Conservation (phyloP, 2,888 invertebrate genomes). For the Netelia fuscicornis region DNA sequence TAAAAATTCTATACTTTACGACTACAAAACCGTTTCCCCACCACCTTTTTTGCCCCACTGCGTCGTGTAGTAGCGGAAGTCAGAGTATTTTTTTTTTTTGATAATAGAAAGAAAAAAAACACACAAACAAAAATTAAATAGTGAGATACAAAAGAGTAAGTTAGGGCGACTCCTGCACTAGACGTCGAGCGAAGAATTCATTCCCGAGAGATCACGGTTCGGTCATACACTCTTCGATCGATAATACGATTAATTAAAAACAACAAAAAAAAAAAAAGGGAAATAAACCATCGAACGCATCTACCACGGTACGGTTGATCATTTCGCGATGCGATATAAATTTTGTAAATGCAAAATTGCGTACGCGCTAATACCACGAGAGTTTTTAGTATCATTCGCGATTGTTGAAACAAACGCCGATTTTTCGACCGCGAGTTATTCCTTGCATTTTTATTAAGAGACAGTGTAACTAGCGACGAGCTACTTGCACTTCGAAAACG, state of each 20-base stretch:
- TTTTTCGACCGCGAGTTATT: not conserved
- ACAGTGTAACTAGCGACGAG: too few relatives aligned
- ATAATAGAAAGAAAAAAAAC: slow-evolving; percentile 29
- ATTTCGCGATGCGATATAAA: slow-evolving; percentile 30
- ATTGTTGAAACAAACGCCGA: not conserved
- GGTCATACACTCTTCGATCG: slow-evolving; percentile 59
- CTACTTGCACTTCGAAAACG: too few relatives aligned
- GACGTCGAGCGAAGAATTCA: slow-evolving; percentile 64
- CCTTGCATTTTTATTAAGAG: too few relatives aligned
- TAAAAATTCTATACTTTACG: slow-evolving; percentile 14
- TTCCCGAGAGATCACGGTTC: slow-evolving; percentile 45
- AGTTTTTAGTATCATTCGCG: slow-evolving; percentile 14
- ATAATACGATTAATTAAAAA: slow-evolving; percentile 13
- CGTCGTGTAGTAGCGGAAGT: slow-evolving; percentile 66
- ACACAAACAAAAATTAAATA: slow-evolving; percentile 4
- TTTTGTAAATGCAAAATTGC: slow-evolving; percentile 33
- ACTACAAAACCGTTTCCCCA: slow-evolving; percentile 36
- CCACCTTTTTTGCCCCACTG: slow-evolving; percentile 57
- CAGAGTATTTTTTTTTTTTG: slow-evolving; percentile 25
- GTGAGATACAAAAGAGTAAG: not conserved
- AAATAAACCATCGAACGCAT: slow-evolving; percentile 8
- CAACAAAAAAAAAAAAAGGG: slow-evolving; percentile 30
- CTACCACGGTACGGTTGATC: not conserved
- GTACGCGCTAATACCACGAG: slow-evolving; percentile 26
- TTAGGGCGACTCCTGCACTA: slow-evolving; percentile 63